phyloP scores from a whole-genome alignment of 2,888 invertebrate genomes.

The Coelogynopora nodosa region DNA sequence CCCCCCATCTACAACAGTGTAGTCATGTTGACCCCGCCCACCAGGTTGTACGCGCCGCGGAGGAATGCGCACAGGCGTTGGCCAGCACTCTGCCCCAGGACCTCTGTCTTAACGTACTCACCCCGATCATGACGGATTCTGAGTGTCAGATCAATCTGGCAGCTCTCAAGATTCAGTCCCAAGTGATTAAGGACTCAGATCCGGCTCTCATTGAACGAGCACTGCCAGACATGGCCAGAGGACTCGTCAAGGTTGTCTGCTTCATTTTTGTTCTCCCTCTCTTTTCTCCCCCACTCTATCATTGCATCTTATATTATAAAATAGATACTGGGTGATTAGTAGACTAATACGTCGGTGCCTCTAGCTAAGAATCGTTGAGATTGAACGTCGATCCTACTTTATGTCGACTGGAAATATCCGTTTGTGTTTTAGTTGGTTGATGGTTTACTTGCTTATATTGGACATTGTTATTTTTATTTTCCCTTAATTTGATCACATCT shows the following conservation, averaged over 20 bases:
- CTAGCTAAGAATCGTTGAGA: too few relatives aligned
- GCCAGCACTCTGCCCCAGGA: conserved; percentile 78
- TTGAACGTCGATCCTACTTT: too few relatives aligned
- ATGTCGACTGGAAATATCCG: too few relatives aligned
- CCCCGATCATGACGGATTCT: conserved; percentile 78
- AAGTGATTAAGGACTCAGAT: conserved; percentile 73
- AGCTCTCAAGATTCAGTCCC: conserved; percentile 75
- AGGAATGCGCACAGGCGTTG: conserved; percentile 74
- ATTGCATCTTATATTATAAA: conserved; percentile 32
- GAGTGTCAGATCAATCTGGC: conserved; percentile 82
- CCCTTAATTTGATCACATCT: too few relatives aligned
- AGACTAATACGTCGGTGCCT: too few relatives aligned
- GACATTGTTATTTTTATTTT: too few relatives aligned
- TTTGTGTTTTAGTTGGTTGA: too few relatives aligned
- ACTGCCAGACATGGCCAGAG: conserved; percentile 78
- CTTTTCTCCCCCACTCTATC: conserved; percentile 25
- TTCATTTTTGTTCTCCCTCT: background rate
- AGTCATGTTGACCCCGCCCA: too few relatives aligned
- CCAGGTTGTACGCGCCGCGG: conserved; percentile 77
- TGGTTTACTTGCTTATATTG: too few relatives aligned
- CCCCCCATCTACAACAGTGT: too few relatives aligned
- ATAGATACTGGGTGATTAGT: too few relatives aligned
- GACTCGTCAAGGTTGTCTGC: conserved; percentile 73
- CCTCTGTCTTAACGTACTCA: conserved; percentile 72
- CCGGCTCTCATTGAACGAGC: conserved; percentile 71